Conservation (phyloP, 1,140 invertebrate species). For the Drosophila elegans region DNA sequence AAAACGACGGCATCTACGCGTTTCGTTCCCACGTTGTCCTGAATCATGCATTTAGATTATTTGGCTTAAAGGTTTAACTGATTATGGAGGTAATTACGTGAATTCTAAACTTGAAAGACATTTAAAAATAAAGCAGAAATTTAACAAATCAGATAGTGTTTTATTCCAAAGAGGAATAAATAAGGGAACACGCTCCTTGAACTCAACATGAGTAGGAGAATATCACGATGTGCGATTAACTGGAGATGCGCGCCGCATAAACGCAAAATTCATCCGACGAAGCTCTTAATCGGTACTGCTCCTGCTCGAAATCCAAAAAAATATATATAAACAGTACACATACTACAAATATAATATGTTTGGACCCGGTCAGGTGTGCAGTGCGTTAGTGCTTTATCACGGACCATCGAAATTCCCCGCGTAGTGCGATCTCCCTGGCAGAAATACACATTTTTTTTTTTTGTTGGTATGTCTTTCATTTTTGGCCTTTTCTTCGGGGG, state of each 20-base stretch:
- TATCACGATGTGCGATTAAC: slow-evolving; percentile 32
- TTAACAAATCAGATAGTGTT: no score
- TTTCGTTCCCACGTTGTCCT: slow-evolving; percentile 32
- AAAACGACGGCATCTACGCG: slow-evolving; percentile 7
- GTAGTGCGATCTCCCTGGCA: slow-evolving; percentile 16
- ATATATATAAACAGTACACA: slow-evolving; percentile 44
- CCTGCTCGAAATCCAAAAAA: slow-evolving; percentile 36
- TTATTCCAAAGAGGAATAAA: neutral
- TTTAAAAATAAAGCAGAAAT: neutral
- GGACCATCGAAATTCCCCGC: slow-evolving; percentile 28
- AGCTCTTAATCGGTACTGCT: slow-evolving; percentile 49
- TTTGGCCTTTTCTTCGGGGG: slow-evolving; percentile 19
- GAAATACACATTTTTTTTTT: slow-evolving; percentile 11
- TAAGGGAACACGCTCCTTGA: neutral
- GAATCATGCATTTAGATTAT: slow-evolving; percentile 20
- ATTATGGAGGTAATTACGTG: neutral
- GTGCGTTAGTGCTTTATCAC: slow-evolving; percentile 16
- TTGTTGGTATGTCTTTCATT: slow-evolving; percentile 34
- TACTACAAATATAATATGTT: slow-evolving; percentile 53
- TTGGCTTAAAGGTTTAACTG: no score
- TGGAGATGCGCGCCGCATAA: slow-evolving; percentile 24
- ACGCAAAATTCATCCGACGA: slow-evolving; percentile 35
- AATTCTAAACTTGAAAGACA: neutral
- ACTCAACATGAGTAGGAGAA: slow-evolving; percentile 14
- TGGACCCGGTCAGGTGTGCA: slow-evolving; percentile 21